A percentile compares a stretch with the other conserved stretches of the same genome.
Evolutionary conservation across 2,113 vertebrate species (phyloP).

Genomic region (Ammodytes marinus): DNA sequence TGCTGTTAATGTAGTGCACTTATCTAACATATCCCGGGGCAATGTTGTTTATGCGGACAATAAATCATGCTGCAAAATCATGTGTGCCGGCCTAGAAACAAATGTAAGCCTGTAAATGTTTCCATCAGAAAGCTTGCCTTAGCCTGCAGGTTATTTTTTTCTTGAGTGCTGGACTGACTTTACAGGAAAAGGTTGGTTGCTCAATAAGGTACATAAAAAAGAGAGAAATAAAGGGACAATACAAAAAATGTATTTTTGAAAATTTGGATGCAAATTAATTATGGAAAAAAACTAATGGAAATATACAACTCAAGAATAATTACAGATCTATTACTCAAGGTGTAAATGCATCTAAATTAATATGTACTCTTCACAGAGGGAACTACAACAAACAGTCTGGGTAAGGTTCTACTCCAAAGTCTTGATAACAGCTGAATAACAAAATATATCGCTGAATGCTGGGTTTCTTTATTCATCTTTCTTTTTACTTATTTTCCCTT

Average conservation of each 20-base stretch:
- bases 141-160: conserved; percentile 51
- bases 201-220: conserved; percentile 31
- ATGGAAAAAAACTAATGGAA: background rate
- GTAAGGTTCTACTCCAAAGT: background rate
- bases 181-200: conserved; percentile 25
- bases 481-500: background rate
- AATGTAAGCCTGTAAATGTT: conserved; percentile 69
- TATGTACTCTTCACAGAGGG: background rate
- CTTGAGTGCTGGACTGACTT: conserved; percentile 29
- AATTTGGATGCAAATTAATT: no score
- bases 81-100: conserved; percentile 61
- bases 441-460: conserved; percentile 9
- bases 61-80: conserved; percentile 77
- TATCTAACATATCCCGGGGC: conserved; percentile 70
- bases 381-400: background rate
- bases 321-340: conserved; percentile 18
- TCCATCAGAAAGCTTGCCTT: conserved; percentile 51
- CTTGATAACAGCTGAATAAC: background rate
- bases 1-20: conserved; percentile 71
- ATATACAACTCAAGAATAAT: conserved; percentile 10
- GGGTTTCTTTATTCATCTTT: background rate
- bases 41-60: conserved; percentile 67
- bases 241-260: conserved; percentile 12
- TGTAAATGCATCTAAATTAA: conserved; percentile 3
- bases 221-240: conserved; percentile 5